A percentile compares a stretch with the other conserved stretches of the same genome.
phyloP scores from a whole-genome alignment of 2,797 vertebrate genomes.

The Anabacerthia variegaticeps region DNA sequence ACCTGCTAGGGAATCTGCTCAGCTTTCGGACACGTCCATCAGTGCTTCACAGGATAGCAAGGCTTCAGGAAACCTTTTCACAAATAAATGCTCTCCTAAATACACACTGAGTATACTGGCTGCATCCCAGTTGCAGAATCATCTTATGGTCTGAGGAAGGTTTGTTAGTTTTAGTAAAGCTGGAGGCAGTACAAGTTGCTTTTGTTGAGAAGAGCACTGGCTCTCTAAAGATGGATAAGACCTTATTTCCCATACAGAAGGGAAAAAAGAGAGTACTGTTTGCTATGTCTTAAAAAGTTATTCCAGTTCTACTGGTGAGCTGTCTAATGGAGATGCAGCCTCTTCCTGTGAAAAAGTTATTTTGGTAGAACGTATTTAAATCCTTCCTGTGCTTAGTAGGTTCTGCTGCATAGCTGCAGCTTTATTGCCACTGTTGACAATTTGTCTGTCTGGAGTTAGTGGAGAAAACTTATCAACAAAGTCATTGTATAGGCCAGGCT shows the following conservation, averaged over 20 bases:
- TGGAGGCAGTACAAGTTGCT: neutral
- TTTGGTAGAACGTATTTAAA: neutral
- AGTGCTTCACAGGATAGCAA: neutral
- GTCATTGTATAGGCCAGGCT: neutral
- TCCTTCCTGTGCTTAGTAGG: neutral
- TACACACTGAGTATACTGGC: neutral
- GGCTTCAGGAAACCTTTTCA: neutral
- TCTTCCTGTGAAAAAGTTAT: neutral
- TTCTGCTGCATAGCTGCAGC: neutral
- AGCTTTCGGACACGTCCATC: neutral
- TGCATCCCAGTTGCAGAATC: neutral
- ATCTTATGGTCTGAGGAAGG: neutral
- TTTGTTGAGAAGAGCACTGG: neutral
- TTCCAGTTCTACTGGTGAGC: neutral
- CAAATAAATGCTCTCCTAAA: neutral
- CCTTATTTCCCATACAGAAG: neutral
- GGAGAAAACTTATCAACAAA: neutral
- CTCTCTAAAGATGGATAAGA: neutral
- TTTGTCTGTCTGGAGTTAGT: neutral
- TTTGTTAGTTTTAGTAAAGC: neutral
- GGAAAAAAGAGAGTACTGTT: neutral
- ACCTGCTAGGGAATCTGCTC: neutral
- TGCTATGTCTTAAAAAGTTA: neutral
- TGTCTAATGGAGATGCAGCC: neutral
- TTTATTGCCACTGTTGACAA: neutral